Evolutionary conservation across 2,888 invertebrate genomes (phyloP).

Genomic region (Heliconius charithonia): DNA sequence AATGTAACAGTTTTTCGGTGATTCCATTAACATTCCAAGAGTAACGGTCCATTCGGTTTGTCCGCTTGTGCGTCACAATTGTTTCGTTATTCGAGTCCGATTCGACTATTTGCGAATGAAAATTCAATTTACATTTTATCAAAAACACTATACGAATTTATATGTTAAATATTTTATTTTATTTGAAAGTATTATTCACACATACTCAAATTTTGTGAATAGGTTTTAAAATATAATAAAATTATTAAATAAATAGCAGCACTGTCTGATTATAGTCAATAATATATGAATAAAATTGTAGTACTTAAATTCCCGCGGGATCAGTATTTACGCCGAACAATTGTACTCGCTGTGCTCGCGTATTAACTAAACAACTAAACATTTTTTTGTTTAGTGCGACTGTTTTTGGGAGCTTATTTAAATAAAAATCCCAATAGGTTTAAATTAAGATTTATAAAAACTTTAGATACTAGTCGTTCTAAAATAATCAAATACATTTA

Average conservation of each 20-base stretch:
- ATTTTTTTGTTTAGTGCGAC: too few relatives aligned
- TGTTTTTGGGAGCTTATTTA: too few relatives aligned
- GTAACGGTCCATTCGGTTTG: constrained; percentile 49
- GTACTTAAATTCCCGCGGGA: too few relatives aligned
- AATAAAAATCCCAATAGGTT: too few relatives aligned
- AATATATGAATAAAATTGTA: neutral
- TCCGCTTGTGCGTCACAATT: constrained; percentile 47
- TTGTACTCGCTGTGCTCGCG: too few relatives aligned
- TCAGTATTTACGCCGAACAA: too few relatives aligned
- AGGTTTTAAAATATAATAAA: neutral
- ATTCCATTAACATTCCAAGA: constrained; percentile 51
- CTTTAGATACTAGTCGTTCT: too few relatives aligned
- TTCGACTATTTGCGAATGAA: constrained; percentile 40
- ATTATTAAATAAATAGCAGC: neutral
- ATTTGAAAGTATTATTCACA: neutral
- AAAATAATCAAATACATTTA: too few relatives aligned
- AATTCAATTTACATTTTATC: constrained; percentile 39
- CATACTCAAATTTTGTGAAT: neutral
- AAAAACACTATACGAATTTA: neutral
- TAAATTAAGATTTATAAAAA: too few relatives aligned
- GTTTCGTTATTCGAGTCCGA: constrained; percentile 39
- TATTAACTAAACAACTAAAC: too few relatives aligned
- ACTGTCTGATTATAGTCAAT: neutral
- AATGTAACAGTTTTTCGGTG: constrained; percentile 49
- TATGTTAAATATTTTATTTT: neutral